Base-by-base conservation (phyloP, 2,888 invertebrate species). In the Pristionchus exspectatus region DNA sequence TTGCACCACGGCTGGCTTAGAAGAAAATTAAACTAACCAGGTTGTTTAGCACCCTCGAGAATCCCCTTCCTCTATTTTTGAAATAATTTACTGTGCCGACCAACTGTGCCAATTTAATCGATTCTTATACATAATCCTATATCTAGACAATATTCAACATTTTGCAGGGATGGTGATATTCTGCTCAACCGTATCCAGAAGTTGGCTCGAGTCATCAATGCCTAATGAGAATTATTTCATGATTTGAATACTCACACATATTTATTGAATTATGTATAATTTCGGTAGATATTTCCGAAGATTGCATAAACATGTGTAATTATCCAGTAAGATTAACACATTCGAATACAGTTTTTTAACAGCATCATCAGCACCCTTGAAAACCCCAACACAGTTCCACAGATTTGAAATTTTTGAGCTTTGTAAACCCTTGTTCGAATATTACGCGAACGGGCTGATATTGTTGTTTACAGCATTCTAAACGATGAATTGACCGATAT, bases 181-280 rank as follows among this genome's bases (percentile, higher is more conserved):
- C 96, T 99, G 18, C 97, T 99, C 91, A 99, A 99, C 96, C 97
- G 99, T 95, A 98, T 99, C 94, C 99, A 99, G 96, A 99, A 99
- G 96, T 96, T 99, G 90, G 98, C 98, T 93, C 97, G 99, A 95
- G 99, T 99, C 93, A 99, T 99, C 95, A 99, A 99, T 96, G 99
- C 99, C 87, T 96, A 92, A 95, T 50, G 24, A 44, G n/a, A 87
- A 88, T 14, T 72, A 33, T 54, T 88, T 27, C 50, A 21, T 27
- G 9, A 54, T 38, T 87, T 54, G 18, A 54, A 21, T 72, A 69
- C 21, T 44, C 44, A 2, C 44, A 30, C 87, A 5, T 87, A 59
- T 87, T 54, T 56, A 30, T 87, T 87, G 72, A 50, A 38, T 44
- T 44, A 38, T 77, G 44, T 77, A 21, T 77, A 77, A 44, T 77